A percentile compares a stretch with the other conserved stretches of the same genome.
Conservation (phyloP, 1,140 invertebrate species). For the Tachypleus tridentatus region DNA sequence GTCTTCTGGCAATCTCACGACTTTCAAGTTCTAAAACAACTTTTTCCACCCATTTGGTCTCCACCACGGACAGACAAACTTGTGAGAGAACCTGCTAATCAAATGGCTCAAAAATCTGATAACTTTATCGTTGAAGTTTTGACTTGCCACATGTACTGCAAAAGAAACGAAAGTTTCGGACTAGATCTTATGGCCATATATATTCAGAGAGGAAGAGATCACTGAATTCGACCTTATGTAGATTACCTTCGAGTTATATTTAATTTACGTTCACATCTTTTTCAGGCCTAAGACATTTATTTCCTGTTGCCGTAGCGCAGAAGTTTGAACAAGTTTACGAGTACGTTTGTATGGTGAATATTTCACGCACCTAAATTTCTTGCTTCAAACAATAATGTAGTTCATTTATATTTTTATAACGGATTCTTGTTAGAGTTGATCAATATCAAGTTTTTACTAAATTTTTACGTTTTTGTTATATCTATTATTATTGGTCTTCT, state of each 20-base stretch:
- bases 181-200: conserved; percentile 35
- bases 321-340: conserved; percentile 16
- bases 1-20: conserved; percentile 11
- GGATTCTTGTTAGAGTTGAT: too few relatives aligned
- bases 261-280: conserved; percentile 18
- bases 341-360: too few relatives aligned
- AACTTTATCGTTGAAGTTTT: conserved; percentile 26
- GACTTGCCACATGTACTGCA: conserved; percentile 21
- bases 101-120: conserved; percentile 33
- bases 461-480: too few relatives aligned
- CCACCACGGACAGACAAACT: conserved; percentile 33
- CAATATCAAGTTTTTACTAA: too few relatives aligned
- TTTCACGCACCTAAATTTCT: too few relatives aligned
- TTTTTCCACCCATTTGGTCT: conserved; percentile 24
- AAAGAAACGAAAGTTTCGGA: conserved; percentile 21
- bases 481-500: too few relatives aligned
- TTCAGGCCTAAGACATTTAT: conserved; percentile 14
- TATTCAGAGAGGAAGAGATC: conserved; percentile 35
- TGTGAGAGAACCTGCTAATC: conserved; percentile 51
- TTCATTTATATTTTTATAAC: too few relatives aligned
- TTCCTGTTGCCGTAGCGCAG: too few relatives aligned
- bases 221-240: conserved; percentile 32
- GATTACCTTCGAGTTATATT: conserved; percentile 22
- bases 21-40: conserved; percentile 20
- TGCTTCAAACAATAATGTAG: too few relatives aligned